phyloP scores from a whole-genome alignment of 2,797 vertebrate species.

The Lophotriccus pileatus region DNA sequence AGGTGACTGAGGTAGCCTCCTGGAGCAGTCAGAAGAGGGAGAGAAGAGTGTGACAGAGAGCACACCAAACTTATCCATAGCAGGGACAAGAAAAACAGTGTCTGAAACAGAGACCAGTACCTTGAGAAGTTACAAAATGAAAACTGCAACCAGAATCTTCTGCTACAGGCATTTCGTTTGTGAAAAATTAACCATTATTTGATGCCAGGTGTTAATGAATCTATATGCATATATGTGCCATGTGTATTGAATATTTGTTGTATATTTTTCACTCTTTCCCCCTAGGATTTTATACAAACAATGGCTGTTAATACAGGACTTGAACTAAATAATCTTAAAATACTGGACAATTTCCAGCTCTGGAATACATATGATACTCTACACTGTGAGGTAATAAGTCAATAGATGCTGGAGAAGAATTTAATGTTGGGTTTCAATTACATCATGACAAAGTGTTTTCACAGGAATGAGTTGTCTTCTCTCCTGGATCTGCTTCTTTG shows the following conservation, averaged over 20 bases:
- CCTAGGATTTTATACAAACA: conserved; percentile 80
- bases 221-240: not conserved
- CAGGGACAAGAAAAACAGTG: not conserved
- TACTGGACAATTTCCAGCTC: conserved; percentile 71
- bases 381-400: conserved; percentile 82
- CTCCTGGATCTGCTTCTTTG: not conserved
- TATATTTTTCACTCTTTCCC: not conserved
- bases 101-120: not conserved
- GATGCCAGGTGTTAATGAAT: not conserved
- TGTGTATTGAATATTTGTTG: not conserved
- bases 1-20: not conserved
- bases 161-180: not conserved
- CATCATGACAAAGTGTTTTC: not conserved
- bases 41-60: not conserved
- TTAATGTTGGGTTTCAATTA: not conserved
- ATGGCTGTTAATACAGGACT: conserved; percentile 83
- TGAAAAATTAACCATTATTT: not conserved
- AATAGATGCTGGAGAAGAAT: not conserved
- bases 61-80: not conserved
- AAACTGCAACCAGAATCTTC: not conserved
- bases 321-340: conserved; percentile 70
- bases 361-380: conserved; percentile 88
- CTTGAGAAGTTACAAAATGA: not conserved
- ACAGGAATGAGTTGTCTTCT: not conserved
- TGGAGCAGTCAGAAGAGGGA: not conserved